Percentiles rank a stretch among this genome's conserved stretches.
Evolutionary conservation across 2,113 vertebrate genomes (phyloP).

Genomic region (Anhinga anhinga): DNA sequence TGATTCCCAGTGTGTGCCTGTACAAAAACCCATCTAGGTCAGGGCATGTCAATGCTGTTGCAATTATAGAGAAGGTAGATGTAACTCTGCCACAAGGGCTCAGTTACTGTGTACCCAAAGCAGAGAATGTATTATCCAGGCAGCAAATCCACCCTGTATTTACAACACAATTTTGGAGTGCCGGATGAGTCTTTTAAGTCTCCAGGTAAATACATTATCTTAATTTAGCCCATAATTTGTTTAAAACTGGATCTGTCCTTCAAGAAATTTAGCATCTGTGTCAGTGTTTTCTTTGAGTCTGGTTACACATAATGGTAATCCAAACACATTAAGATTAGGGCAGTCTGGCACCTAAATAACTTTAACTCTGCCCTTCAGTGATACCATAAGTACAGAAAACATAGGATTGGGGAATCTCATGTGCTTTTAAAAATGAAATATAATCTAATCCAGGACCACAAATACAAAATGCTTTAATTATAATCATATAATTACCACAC

Average conservation of each 20-base stretch:
- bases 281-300: conserved; percentile 44
- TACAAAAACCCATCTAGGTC: neutral
- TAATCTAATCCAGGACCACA: neutral
- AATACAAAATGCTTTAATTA: neutral
- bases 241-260: neutral
- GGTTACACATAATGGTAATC: conserved; percentile 10
- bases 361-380: conserved; percentile 18
- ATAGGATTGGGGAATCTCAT: neutral
- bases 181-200: neutral
- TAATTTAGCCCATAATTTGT: neutral
- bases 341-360: conserved; percentile 10
- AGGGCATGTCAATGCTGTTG: neutral
- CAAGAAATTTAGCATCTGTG: neutral
- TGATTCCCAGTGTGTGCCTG: neutral
- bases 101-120: neutral
- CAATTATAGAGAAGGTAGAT: rapidly evolving
- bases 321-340: conserved; percentile 21
- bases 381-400: neutral
- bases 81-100: neutral
- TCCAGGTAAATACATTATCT: neutral
- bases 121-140: neutral
- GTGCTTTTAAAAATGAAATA: conserved; percentile 8
- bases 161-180: neutral
- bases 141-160: neutral
- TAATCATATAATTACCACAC: neutral